These are phyloP conservation scores for Notoglanidium macrostoma DNA, from an alignment of 2,797 vertebrate species.

Conservation along the genomic window DNA sequence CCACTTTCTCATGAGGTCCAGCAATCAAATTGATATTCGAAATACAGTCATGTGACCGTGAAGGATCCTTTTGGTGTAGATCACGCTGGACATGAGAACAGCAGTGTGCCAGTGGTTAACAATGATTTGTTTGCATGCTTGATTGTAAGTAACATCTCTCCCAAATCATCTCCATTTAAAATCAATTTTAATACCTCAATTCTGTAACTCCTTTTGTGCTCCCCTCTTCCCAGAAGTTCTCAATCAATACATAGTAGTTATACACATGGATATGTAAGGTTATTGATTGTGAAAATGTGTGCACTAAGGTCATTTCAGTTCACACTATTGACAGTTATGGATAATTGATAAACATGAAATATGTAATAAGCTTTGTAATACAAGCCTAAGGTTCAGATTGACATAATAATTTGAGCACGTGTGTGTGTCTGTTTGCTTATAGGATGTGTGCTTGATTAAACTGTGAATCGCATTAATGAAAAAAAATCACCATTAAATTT, in stretches of 20 bases:
- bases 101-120: not conserved
- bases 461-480: not conserved
- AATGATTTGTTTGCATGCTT: not conserved
- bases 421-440: not conserved
- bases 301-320: not conserved
- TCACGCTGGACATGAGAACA: not conserved
- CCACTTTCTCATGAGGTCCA: not conserved
- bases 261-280: not conserved
- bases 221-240: not conserved
- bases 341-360: conserved; percentile 7
- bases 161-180: not conserved
- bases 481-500: not conserved
- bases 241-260: not conserved
- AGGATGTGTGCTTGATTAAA: not conserved
- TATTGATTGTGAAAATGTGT: not conserved
- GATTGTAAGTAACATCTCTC: not conserved
- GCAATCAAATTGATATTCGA: not conserved
- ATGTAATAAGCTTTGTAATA: not conserved
- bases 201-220: not conserved
- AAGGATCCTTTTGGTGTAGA: not conserved
- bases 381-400: not conserved
- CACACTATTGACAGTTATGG: conserved; percentile 8
- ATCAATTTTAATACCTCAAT: not conserved
- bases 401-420: not conserved
- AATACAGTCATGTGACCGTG: not conserved